phyloP scores from a whole-genome alignment of 2,888 invertebrate genomes.

The Polydrusus cervinus region DNA sequence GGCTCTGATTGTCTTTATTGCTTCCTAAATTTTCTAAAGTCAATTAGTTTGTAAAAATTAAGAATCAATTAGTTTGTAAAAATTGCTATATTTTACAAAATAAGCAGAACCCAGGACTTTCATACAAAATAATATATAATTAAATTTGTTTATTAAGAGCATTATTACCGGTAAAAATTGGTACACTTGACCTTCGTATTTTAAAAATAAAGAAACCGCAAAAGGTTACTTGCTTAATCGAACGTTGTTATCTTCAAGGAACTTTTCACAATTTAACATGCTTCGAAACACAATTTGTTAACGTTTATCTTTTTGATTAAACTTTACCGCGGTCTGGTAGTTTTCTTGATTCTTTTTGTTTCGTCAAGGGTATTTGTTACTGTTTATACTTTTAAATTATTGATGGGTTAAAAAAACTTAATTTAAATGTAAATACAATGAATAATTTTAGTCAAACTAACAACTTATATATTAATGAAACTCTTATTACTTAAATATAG shows the following conservation, averaged over 20 bases:
- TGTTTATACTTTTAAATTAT: conserved; percentile 10
- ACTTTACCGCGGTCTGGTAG: conserved; percentile 28
- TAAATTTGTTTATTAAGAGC: conserved; percentile 11
- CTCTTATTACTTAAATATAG: no score
- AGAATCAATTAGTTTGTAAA: not conserved
- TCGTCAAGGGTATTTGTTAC: conserved; percentile 25
- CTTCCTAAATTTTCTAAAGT: no score
- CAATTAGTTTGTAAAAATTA: no score
- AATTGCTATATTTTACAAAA: no score
- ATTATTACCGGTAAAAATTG: conserved; percentile 38
- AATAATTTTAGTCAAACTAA: not conserved
- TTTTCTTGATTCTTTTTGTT: conserved; percentile 25
- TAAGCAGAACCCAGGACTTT: no score
- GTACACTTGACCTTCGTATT: conserved; percentile 42
- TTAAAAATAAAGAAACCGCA: conserved; percentile 39
- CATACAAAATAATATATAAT: not conserved
- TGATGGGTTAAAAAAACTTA: not conserved
- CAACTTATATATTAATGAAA: no score
- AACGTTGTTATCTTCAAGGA: conserved; percentile 39
- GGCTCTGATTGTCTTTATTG: no score
- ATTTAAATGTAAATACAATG: not conserved
- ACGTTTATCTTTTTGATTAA: conserved; percentile 29
- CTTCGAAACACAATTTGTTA: conserved; percentile 18
- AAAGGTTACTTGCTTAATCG: conserved; percentile 45
- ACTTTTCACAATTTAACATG: conserved; percentile 34